Conservation (phyloP, 2,113 vertebrate species). For the Pterocles orientalis region DNA sequence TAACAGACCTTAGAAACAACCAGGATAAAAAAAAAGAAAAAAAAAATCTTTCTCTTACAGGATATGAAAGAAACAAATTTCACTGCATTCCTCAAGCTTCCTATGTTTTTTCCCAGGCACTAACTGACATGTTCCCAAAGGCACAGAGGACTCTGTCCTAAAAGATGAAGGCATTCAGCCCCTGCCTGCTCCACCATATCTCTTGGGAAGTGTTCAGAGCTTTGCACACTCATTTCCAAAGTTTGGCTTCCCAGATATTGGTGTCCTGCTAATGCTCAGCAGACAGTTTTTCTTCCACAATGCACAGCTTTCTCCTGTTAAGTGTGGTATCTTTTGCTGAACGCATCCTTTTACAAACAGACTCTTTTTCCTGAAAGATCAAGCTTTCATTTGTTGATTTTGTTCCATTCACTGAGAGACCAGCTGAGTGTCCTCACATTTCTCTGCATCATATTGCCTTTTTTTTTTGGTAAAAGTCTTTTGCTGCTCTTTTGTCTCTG, state of each 20-base stretch:
- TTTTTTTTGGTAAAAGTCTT: background rate
- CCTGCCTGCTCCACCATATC: fast-evolving
- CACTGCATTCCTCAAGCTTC: background rate
- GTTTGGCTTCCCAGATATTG: background rate
- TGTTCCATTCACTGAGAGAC: background rate
- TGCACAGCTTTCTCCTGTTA: background rate
- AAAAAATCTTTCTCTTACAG: background rate
- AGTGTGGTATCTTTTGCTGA: background rate
- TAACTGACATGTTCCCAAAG: background rate
- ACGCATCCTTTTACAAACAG: background rate
- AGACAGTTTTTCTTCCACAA: background rate
- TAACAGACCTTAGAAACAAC: background rate
- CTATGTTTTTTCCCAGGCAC: background rate
- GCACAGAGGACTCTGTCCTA: background rate
- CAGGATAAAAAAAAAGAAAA: background rate
- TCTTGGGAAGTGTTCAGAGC: background rate
- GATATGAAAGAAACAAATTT: background rate
- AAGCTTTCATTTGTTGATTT: background rate
- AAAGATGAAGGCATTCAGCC: background rate
- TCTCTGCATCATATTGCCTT: background rate
- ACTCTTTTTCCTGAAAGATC: background rate
- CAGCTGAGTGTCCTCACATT: background rate
- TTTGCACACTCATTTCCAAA: background rate
- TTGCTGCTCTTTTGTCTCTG: background rate
- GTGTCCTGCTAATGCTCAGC: constrained; percentile 16